These are phyloP conservation scores for Ceyx erithaca DNA, from an alignment of 2,797 vertebrate genomes.

Conservation along the genomic window DNA sequence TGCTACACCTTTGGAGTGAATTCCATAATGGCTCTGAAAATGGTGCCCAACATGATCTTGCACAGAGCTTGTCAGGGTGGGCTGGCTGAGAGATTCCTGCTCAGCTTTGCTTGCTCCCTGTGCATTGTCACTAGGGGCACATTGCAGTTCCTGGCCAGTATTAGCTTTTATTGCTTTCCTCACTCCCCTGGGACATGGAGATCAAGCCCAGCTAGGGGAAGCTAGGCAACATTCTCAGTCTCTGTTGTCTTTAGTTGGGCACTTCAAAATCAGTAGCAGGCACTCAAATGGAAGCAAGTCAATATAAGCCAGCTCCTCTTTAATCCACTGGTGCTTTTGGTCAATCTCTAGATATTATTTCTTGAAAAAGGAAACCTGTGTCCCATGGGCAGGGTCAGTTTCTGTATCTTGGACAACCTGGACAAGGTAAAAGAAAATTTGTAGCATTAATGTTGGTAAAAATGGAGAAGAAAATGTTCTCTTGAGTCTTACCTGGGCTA, in stretches of 20 bases:
- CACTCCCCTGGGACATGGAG: not conserved
- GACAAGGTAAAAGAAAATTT: not conserved
- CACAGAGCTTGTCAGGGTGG: not conserved
- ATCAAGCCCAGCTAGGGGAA: not conserved
- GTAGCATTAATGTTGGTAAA: not conserved
- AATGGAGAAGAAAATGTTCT: not conserved
- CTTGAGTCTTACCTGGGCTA: not conserved
- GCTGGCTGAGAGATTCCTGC: not conserved
- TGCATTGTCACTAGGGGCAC: not conserved
- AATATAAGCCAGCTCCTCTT: not conserved
- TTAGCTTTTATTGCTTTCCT: conserved; percentile 9
- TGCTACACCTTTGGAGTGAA: not conserved
- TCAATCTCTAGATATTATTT: not conserved
- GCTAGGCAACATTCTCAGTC: not conserved
- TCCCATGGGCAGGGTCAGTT: not conserved
- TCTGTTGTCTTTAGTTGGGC: not conserved
- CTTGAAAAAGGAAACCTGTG: not conserved
- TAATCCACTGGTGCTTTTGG: conserved; percentile 16
- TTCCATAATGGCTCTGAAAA: not conserved
- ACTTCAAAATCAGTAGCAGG: conserved; percentile 12
- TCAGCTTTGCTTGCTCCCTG: not conserved
- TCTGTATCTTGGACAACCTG: not conserved
- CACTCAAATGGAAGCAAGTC: not conserved
- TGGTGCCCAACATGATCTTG: not conserved
- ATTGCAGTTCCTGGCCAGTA: not conserved